Base-by-base conservation (phyloP, 2,888 invertebrate species). In the Muscina levida region DNA sequence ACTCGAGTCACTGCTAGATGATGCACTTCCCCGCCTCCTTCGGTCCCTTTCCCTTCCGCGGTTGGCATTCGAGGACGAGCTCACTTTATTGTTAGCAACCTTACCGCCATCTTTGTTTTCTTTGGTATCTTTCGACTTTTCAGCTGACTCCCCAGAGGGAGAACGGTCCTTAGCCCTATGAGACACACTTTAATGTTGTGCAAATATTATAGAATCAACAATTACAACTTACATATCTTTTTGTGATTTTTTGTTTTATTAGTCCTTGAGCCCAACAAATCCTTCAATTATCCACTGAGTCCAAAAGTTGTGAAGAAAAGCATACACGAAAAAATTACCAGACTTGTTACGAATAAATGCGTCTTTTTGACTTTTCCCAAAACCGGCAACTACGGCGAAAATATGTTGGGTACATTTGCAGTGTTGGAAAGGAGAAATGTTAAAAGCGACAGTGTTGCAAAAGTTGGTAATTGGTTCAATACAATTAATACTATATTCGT, bases 1-100 rank as follows among this genome's bases (percentile, higher is more conserved):
- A 90, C 95, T 95, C 86, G 94, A 95, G 72, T 95, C 95, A 88
- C 95, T 95, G 86, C 95, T 95, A 79, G 95, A 95, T 0, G 95
- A 95, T 46, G 94, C 95, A 22, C 95, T 95, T 22, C 90, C 90
- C n/a, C 90, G 86, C 76, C 93, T 93, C 78, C 89, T 88, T 39
- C 89, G 87, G 68, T 89, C 89, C 10, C 89, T 86, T 75, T 89
- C 89, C 70, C 90, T 85, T 2, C 89, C 86, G 3, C 86, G 85
- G 56, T 82, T 84, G 37, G 87, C 84, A 75, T 86, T 88, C 2
- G 88, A 86, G 10, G 84, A 84, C 0, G 85, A 82, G 37, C 81
- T 82, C 42, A 81, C 81, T 74, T 84, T 82, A 66, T 83, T 80
- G 68, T 83, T 83, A 44, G 77, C 72, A 15, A 86, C 87, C 81